Percentiles rank a stretch among this genome's conserved stretches.
Evolutionary conservation across 2,797 vertebrate species (phyloP).

Genomic region (Urocyon cinereoargenteus): DNA sequence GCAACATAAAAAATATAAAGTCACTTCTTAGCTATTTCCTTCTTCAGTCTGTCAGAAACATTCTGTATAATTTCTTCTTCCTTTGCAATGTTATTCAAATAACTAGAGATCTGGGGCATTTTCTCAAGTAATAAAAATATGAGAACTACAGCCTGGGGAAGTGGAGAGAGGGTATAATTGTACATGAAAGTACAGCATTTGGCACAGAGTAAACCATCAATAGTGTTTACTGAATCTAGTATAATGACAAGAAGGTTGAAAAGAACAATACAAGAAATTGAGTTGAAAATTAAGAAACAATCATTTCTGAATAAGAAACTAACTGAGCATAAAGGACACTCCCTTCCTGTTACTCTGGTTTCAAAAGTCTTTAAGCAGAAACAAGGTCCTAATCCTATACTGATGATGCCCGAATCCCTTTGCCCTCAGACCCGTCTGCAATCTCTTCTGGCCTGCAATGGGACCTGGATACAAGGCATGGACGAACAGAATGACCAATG

Average conservation of each 20-base stretch:
- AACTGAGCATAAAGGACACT: neutral
- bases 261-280: conserved; percentile 37
- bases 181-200: neutral
- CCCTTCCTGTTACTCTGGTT: neutral
- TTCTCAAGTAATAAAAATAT: conserved; percentile 61
- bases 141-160: neutral
- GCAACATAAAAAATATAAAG: conserved; percentile 45
- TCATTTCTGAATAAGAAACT: conserved; percentile 15
- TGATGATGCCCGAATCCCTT: neutral
- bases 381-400: neutral
- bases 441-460: neutral
- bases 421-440: neutral
- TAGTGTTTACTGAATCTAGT: neutral
- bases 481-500: neutral
- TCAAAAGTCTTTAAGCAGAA: neutral
- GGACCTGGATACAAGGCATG: neutral
- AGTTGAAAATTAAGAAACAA: conserved; percentile 58
- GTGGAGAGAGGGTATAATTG: neutral
- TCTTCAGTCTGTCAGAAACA: neutral
- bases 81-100: conserved; percentile 26
- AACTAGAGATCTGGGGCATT: conserved; percentile 44
- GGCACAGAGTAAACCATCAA: neutral
- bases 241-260: conserved; percentile 16
- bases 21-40: conserved; percentile 50
- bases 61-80: conserved; percentile 19